Conservation (phyloP, 2,888 invertebrate genomes). For the Plebejus anna region DNA sequence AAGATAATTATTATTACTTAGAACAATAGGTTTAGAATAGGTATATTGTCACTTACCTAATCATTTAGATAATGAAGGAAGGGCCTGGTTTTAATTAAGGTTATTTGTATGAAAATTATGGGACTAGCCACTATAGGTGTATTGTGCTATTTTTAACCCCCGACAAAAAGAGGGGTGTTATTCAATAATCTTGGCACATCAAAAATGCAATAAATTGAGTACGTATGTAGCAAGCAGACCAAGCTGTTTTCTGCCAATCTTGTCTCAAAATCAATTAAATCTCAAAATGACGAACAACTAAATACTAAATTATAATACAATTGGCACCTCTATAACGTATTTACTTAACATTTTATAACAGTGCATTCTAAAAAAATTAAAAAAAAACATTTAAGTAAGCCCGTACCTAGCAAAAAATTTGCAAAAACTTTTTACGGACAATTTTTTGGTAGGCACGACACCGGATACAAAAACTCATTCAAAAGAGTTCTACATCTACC, state of each 20-base stretch:
- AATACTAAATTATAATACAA: constrained; percentile 21
- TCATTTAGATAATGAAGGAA: no score
- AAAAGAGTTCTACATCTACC: not conserved
- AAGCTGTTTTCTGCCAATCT: not conserved
- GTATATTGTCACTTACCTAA: no score
- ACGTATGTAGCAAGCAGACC: no score
- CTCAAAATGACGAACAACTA: constrained; percentile 3
- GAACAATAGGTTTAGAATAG: no score
- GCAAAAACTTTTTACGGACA: not conserved
- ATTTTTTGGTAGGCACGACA: not conserved
- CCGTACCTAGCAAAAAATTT: not conserved
- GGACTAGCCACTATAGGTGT: not conserved
- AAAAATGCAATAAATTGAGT: constrained; percentile 2
- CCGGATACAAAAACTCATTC: not conserved
- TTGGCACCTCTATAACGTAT: not conserved
- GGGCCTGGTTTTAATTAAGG: no score
- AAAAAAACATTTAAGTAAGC: constrained; percentile 30
- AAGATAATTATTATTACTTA: no score
- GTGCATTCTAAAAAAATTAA: constrained; percentile 32
- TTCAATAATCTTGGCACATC: constrained; percentile 8
- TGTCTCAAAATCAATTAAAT: not conserved
- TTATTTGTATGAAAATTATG: no score
- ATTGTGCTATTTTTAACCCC: not conserved
- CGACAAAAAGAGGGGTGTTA: no score
- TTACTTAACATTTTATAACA: constrained; percentile 29